phyloP scores from a whole-genome alignment of 2,113 vertebrate species.

The Chrysochloris asiatica region DNA sequence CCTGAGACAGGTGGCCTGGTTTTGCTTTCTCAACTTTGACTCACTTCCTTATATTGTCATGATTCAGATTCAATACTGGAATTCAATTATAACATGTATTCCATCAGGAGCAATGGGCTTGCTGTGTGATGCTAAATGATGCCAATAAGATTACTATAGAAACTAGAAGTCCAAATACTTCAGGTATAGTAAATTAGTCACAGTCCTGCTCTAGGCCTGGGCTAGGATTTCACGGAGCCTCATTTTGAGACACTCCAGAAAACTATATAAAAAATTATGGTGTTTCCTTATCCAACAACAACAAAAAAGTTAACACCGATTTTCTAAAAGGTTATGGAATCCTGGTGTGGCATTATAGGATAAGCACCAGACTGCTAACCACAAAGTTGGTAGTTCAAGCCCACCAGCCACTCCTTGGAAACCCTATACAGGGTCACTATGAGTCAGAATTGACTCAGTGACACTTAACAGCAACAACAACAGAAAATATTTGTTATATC shows the following conservation, averaged over 20 bases:
- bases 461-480: too few relatives aligned
- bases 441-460: too few relatives aligned
- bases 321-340: constrained; percentile 1
- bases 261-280: not conserved
- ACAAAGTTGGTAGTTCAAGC: too few relatives aligned
- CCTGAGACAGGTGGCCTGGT: not conserved
- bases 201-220: not conserved
- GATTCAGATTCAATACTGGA: not conserved
- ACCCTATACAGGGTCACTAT: too few relatives aligned
- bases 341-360: too few relatives aligned
- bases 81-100: not conserved
- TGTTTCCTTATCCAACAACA: constrained; percentile 12
- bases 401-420: too few relatives aligned
- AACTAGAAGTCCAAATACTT: constrained; percentile 13
- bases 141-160: not conserved
- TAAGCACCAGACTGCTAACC: too few relatives aligned
- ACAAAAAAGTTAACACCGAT: not conserved
- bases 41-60: not conserved
- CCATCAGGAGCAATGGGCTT: not conserved
- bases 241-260: not conserved
- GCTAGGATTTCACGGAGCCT: too few relatives aligned
- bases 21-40: not conserved
- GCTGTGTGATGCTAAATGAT: not conserved
- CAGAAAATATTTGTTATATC: constrained; percentile 16
- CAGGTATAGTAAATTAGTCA: not conserved